phyloP scores from a whole-genome alignment of 2,888 invertebrate species.

The Acronicta aceris region DNA sequence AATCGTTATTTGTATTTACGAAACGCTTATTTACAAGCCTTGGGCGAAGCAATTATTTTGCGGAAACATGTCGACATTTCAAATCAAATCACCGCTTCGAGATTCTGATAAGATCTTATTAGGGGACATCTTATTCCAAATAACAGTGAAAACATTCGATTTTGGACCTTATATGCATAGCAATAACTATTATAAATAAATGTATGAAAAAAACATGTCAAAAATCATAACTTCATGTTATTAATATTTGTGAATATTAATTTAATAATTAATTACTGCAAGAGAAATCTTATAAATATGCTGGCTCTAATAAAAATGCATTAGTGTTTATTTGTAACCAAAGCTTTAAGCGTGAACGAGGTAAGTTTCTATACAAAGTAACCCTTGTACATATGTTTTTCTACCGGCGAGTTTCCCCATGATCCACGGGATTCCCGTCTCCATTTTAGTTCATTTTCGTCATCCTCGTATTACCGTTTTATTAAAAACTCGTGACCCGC shows the following conservation, averaged over 20 bases:
- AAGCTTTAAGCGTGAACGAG: neutral
- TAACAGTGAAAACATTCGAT: constrained; percentile 9
- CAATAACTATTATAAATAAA: constrained; percentile 7
- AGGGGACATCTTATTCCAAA: constrained; percentile 30
- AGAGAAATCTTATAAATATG: constrained; percentile 43
- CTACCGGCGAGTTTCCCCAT: too few species aligned
- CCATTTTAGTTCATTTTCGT: too few species aligned
- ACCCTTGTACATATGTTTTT: too few species aligned
- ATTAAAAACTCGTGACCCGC: too few species aligned
- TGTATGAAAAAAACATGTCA: neutral
- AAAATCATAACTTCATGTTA: constrained; percentile 23
- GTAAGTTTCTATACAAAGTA: neutral
- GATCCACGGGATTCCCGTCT: too few species aligned
- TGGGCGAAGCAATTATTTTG: constrained; percentile 41
- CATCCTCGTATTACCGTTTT: too few species aligned
- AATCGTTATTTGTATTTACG: neutral
- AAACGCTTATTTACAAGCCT: constrained; percentile 15
- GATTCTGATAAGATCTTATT: constrained; percentile 54
- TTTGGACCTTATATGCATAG: constrained; percentile 13
- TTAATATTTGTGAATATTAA: constrained; percentile 29
- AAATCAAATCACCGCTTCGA: constrained; percentile 33
- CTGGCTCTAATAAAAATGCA: constrained; percentile 12
- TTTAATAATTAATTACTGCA: constrained; percentile 6
- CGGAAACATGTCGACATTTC: constrained; percentile 53
- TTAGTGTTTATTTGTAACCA: constrained; percentile 4